Base-by-base conservation (phyloP, 2,888 invertebrate species). In the Limulus polyphemus region DNA sequence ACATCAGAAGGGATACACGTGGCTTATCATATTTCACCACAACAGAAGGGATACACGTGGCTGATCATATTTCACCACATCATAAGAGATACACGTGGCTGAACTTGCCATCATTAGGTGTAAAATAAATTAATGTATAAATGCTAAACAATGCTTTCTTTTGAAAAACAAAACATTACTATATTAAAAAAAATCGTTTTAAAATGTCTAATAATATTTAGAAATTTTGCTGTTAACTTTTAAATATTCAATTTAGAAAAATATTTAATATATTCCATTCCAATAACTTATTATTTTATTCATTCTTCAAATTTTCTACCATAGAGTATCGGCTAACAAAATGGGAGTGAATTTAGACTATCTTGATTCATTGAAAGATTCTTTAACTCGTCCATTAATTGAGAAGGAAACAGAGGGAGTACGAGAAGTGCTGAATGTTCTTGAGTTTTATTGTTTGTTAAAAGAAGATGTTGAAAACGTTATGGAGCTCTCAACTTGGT, bases 381-480 rank as follows among this genome's bases (percentile, higher is more conserved):
- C 84, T 0, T 83, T 99, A 65, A 79, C 88, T 1, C 80, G 79
- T 11, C 97, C 97, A 0, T 79, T 99, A 59, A 77, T 83, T n/a
- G 77, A 80, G 11, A 77, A 83, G 4, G 88, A 86, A 2, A 67
- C 76, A 0, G 87, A 87, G 0, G 93, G 91, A 10, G 83, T 95
- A 1, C 74, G 80, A 0, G 74, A 75, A 17, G 83, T 90, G 0
- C 75, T 98, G 55, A 79, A 81, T 9, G 81, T 88, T 13, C 83
- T 97, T 78, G 85, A 87, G 73, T 79, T 84, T 10, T 99, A 99
- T 77, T 86, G 88, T 74, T 80, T 99, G 62, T 75, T 90, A 59
- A 82, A 91, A 63, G 97, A 98, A 72, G 99, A 99, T 76, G 79
- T 95, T 70, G 95, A 97, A 68, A 87, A 87, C 12, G 78, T 99